These are phyloP conservation scores for Samia ricini DNA, from an alignment of 1,140 invertebrate species.

Conservation along the genomic window DNA sequence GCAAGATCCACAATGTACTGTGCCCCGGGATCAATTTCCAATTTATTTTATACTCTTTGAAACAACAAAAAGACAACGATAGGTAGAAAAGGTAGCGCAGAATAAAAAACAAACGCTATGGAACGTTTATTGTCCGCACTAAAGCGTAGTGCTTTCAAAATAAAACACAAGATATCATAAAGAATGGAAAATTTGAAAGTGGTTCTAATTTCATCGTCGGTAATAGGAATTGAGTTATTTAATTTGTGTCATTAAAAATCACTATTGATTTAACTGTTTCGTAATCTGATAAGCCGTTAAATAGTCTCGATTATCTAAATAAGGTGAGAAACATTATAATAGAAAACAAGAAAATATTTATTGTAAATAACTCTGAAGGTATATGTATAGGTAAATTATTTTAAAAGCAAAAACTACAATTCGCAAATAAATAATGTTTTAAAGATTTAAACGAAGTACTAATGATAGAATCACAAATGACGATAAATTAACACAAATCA, in stretches of 20 bases:
- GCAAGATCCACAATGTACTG: conserved; percentile 38
- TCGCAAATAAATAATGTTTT: no score
- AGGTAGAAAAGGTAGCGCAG: conserved; percentile 40
- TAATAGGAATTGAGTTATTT: conserved; percentile 3
- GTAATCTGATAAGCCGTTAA: not conserved
- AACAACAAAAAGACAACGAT: conserved; percentile 48
- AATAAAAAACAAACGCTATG: conserved; percentile 38
- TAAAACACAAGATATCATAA: conserved; percentile 29
- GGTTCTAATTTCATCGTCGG: conserved; percentile 9
- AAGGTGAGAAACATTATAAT: no score
- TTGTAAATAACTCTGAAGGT: no score
- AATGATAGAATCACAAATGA: no score
- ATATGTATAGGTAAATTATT: no score
- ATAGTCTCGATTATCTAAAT: no score
- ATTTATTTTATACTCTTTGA: conserved; percentile 61
- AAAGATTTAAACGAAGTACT: no score
- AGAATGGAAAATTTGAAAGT: conserved; percentile 48
- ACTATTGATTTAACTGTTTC: not conserved
- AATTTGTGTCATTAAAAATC: not conserved
- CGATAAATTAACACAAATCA: no score
- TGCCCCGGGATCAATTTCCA: conserved; percentile 30
- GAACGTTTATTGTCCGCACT: conserved; percentile 43
- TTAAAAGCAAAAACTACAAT: no score
- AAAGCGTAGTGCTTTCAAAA: conserved; percentile 52
- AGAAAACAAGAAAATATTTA: no score